Conservation (phyloP, 2,113 vertebrate genomes). For the Indicator maculatus region DNA sequence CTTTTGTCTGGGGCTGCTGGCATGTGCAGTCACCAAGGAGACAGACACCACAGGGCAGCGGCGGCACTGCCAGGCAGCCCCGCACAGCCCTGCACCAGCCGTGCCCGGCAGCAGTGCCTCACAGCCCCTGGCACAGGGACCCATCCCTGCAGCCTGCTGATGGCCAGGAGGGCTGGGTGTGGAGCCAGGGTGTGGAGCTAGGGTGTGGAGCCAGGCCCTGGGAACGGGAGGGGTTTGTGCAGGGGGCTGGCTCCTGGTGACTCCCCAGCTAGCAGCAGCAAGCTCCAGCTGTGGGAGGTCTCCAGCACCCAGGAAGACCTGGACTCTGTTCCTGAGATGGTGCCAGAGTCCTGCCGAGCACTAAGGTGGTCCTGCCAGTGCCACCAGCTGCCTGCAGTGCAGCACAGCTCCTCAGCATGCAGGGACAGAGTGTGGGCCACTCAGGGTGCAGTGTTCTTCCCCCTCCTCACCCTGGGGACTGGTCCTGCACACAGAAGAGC, state of each 20-base stretch:
- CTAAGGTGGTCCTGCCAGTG: neutral
- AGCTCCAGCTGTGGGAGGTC: neutral
- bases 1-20: neutral
- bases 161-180: neutral
- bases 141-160: neutral
- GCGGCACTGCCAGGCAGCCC: neutral
- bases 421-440: neutral
- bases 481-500: neutral
- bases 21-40: neutral
- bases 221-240: fast-evolving
- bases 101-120: neutral
- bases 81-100: neutral
- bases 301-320: neutral
- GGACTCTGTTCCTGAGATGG: neutral
- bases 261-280: neutral
- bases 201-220: neutral
- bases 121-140: fast-evolving
- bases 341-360: neutral
- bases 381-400: neutral
- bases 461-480: neutral
- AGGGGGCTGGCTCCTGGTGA: neutral
- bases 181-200: too few relatives aligned
- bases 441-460: neutral
- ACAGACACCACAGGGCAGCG: neutral
- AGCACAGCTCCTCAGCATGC: neutral